Evolutionary conservation across 2,113 vertebrate species (phyloP).

Genomic region (Poicephalus gulielmi): DNA sequence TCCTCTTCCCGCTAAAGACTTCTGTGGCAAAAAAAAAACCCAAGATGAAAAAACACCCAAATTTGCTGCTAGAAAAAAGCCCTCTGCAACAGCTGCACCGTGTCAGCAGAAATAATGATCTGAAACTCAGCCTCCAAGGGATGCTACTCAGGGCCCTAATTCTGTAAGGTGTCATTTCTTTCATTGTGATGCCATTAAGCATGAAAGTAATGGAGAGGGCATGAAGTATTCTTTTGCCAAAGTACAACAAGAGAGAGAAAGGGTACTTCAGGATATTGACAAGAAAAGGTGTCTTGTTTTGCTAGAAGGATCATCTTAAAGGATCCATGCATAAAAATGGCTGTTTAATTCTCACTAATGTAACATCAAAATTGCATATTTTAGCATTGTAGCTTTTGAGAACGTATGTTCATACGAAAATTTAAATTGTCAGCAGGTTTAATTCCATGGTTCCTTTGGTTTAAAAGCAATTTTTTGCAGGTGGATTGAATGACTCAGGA

Average conservation of each 20-base stretch:
- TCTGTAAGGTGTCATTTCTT: conserved; percentile 67
- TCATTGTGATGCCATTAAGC: conserved; percentile 47
- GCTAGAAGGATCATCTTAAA: not conserved
- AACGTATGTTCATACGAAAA: not conserved
- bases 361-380: not conserved
- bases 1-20: conserved; percentile 74
- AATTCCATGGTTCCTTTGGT: not conserved
- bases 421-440: not conserved
- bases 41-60: conserved; percentile 11
- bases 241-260: not conserved
- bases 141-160: conserved; percentile 55
- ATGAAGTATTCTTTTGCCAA: conserved; percentile 33
- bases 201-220: conserved; percentile 63
- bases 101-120: conserved; percentile 84
- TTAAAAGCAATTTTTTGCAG: not conserved
- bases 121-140: conserved; percentile 73
- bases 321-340: not conserved
- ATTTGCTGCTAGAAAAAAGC: conserved; percentile 56
- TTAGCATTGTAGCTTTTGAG: not conserved
- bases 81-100: conserved; percentile 78
- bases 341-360: not conserved
- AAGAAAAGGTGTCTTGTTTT: conserved; percentile 21
- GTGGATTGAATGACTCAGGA: not conserved
- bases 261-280: not conserved
- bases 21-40: conserved; percentile 31